Conservation (phyloP, 2,797 vertebrate species). For the Arrhamphus sclerolepis region DNA sequence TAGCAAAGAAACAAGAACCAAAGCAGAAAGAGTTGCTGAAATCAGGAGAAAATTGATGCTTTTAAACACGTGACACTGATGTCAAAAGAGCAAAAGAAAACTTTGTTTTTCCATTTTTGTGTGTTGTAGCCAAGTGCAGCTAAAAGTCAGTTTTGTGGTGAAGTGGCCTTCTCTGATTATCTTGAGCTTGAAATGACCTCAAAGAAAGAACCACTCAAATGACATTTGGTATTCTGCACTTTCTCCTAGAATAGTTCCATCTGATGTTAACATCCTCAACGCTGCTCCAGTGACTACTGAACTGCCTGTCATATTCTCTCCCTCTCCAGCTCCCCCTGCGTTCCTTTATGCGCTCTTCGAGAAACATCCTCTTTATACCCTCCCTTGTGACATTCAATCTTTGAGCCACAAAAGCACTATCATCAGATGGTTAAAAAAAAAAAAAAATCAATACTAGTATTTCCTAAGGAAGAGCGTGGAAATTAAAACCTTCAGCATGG, state of each 20-base stretch:
- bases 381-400: constrained; percentile 27
- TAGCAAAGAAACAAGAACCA: not conserved
- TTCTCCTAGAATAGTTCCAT: constrained; percentile 48
- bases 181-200: constrained; percentile 37
- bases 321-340: constrained; percentile 27
- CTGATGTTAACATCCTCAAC: constrained; percentile 35
- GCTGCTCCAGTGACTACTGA: constrained; percentile 33
- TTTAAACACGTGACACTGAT: no score
- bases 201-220: constrained; percentile 32
- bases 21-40: not conserved
- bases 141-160: not conserved
- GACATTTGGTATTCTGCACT: constrained; percentile 43
- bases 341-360: constrained; percentile 9
- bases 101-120: no score
- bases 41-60: no score
- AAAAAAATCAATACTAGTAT: constrained; percentile 63
- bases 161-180: constrained; percentile 7
- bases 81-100: no score
- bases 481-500: constrained; percentile 63
- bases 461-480: constrained; percentile 53
- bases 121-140: not conserved
- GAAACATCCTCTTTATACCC: constrained; percentile 16
- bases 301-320: constrained; percentile 15
- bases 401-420: constrained; percentile 37
- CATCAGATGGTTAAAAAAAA: constrained; percentile 48